Evolutionary conservation across 2,797 vertebrate species (phyloP), one percentile per base, ranked within the genome.

Genomic region (Nyctibius grandis): DNA sequence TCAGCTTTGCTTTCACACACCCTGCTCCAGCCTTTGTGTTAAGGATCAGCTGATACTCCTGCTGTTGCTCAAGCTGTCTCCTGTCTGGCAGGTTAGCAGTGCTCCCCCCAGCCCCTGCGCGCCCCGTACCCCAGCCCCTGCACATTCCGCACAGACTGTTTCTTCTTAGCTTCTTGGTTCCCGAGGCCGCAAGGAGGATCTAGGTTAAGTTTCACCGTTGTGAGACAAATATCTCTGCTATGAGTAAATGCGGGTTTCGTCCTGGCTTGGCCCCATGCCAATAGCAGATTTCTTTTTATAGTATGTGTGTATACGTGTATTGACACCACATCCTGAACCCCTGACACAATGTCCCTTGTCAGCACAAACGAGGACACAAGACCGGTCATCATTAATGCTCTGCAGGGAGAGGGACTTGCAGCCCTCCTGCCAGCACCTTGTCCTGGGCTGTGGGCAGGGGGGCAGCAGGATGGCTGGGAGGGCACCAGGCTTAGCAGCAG

Each of bases 21-120:
- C n/a, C 69, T 63, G 36, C 18, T 92, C 31, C 82, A 77, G 68
- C 67, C 75, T 91, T 78, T 2, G 0, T 84, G 79, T 90, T 95
- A 92, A 91, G 85, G 84, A 96, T 91, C 84, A 86, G 83, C 85
- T 95, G 92, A 82, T 92, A 65, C 69, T 92, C 56, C 83, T 91
- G 81, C 57, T 12, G 1, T 96, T 95, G 91, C 91, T 92, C 74
- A 96, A 94, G 34, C 65, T 4, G 2, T 82, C 89, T 93, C 84
- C 60, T 69, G 70, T 56, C 91, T 63, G 78, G 63, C 54, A 7
- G 91, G 89, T 95, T 93, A 91, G 53, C 69, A 91, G 80, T 0
- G 23, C 80, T 96, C 12, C 26, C 29, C 36, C 4, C 77, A 73
- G 36, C 34, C 51, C 36, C 53, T 75, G 40, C 57, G 31, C 44